These are phyloP conservation scores for Tauraco hartlaubi DNA, from an alignment of 2,797 vertebrate genomes.

Conservation along the genomic window DNA sequence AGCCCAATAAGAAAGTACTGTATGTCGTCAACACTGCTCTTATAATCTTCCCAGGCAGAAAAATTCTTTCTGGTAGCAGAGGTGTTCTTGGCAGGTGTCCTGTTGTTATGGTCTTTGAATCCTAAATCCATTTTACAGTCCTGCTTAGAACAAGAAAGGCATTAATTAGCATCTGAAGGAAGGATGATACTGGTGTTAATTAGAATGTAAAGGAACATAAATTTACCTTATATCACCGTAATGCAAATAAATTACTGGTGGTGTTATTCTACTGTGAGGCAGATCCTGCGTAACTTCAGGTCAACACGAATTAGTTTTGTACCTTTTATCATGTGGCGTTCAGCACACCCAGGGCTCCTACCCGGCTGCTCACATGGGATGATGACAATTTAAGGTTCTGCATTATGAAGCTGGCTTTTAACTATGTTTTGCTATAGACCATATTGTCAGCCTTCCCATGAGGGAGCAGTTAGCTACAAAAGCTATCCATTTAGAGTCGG, in stretches of 20 bases:
- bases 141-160: conserved; percentile 73
- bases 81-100: conserved; percentile 70
- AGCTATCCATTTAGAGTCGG: neutral
- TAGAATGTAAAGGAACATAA: neutral
- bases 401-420: neutral
- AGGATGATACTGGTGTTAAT: neutral
- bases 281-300: neutral
- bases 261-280: neutral
- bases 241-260: neutral
- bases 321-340: neutral
- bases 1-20: conserved; percentile 87
- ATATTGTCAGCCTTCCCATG: neutral
- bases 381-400: neutral
- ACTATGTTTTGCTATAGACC: neutral
- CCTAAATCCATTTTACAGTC: conserved; percentile 81
- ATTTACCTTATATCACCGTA: neutral
- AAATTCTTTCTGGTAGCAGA: conserved; percentile 73
- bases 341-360: neutral
- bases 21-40: conserved; percentile 83
- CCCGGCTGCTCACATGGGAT: neutral
- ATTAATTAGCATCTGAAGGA: conserved; percentile 49
- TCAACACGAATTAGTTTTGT: neutral
- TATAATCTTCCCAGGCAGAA: conserved; percentile 85
- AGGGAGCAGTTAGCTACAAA: conserved; percentile 9
- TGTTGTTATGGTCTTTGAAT: conserved; percentile 71